Evolutionary conservation across 2,797 vertebrate genomes (phyloP), one percentile per base, ranked within the genome.

Genomic region (Vipera ursinii): DNA sequence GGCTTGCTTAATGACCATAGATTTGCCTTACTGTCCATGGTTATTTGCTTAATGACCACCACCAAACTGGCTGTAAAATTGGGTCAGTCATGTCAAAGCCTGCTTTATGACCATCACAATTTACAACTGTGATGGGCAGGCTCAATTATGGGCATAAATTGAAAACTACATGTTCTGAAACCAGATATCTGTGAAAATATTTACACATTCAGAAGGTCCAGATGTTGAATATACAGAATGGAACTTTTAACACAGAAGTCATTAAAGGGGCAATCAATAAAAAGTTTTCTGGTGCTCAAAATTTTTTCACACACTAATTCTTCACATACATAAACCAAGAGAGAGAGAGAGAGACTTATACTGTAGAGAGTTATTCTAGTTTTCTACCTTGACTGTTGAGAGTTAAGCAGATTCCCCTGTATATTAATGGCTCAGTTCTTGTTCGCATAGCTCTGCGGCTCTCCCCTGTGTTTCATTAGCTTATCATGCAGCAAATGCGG

Each of bases 381-480:
- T 73, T 65, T 92, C 91, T 87, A 91, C 51, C 0, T 1, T 60
- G 89, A 60, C 44, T 82, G 91, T 90, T 0, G 0, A 89, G 69
- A 95, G 14, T 65, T 91, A 88, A 93, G 57, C 63, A 48, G 95
- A 78, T 53, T n/a, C 20, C 92, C 56, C 88, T 92, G 61, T 73
- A 90, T 92, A 63, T 61, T 91, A 63, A 91, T 0, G 0, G 87
- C 14, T 92, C 48, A 14, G 95, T 90, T 95, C 93, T 94, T 94
- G 92, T 32, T 32, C 65, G 44, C 20, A 92, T 88, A 93, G 94
- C 95, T 93, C 90, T 94, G 89, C 59, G 87, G n/a, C 88, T 96
- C 90, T 91, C 82, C 90, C n/a, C 90, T 97, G 94, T 90, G 93
- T 95, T 97, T 97, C 95, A 96, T 95, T 97, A 93, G 92, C 95